A percentile compares a stretch with the other conserved stretches of the same genome.
phyloP scores from a whole-genome alignment of 2,888 invertebrate genomes.

The Eristalinus sepulchralis region DNA sequence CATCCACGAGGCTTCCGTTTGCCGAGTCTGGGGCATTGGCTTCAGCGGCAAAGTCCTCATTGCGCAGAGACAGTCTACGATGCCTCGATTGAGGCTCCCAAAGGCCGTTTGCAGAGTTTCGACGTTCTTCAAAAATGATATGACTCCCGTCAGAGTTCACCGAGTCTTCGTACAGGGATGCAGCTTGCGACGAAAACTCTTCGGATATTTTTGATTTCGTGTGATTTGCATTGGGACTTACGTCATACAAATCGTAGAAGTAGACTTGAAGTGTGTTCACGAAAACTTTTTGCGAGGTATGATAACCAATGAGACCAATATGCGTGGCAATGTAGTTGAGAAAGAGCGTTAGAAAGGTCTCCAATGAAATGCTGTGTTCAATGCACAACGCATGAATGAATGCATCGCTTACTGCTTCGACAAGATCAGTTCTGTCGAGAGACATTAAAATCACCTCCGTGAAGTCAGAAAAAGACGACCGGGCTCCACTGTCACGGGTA shows the following conservation, averaged over 20 bases:
- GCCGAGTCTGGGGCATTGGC: slow-evolving; percentile 51
- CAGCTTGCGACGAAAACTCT: slow-evolving; percentile 54
- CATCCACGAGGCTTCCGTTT: slow-evolving; percentile 57
- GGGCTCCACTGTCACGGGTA: slow-evolving; percentile 60
- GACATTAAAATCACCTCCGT: slow-evolving; percentile 78
- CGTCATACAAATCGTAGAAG: slow-evolving; percentile 80
- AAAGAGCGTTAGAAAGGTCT: slow-evolving; percentile 82
- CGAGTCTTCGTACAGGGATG: slow-evolving; percentile 58
- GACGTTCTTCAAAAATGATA: slow-evolving; percentile 63
- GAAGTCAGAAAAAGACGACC: slow-evolving; percentile 78
- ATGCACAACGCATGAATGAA: slow-evolving; percentile 79
- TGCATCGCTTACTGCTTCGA: slow-evolving; percentile 79
- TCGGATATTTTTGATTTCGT: slow-evolving; percentile 64
- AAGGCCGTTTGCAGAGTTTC: slow-evolving; percentile 49
- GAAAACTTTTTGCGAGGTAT: slow-evolving; percentile 81
- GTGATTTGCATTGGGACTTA: slow-evolving; percentile 74
- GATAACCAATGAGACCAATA: slow-evolving; percentile 83
- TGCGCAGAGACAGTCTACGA: slow-evolving; percentile 30
- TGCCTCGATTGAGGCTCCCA: slow-evolving; percentile 55
- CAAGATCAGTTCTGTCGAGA: slow-evolving; percentile 75
- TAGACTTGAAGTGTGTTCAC: slow-evolving; percentile 82
- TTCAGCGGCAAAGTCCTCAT: slow-evolving; percentile 41
- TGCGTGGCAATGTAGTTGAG: slow-evolving; percentile 86
- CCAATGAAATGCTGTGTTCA: slow-evolving; percentile 78
- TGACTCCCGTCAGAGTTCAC: slow-evolving; percentile 63